A percentile compares a stretch with the other conserved stretches of the same genome.
These are phyloP conservation scores for Drosophila repletoides DNA, from an alignment of 1,140 invertebrate genomes.

Conservation along the genomic window DNA sequence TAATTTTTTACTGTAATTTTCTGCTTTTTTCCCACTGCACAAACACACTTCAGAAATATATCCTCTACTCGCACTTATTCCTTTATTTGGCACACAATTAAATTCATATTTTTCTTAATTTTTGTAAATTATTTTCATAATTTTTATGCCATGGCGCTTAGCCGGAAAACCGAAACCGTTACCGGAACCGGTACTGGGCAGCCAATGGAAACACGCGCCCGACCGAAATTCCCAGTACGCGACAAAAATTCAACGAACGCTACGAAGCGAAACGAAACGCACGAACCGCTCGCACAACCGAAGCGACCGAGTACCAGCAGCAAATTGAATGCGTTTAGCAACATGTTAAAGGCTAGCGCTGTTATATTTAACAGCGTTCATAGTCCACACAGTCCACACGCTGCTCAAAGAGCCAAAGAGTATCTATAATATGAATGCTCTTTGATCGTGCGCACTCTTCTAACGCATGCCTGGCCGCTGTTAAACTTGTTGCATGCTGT, in stretches of 20 bases:
- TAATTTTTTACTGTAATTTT: slow-evolving; percentile 6
- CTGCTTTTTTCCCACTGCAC: slow-evolving; percentile 22
- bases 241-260: slow-evolving; percentile 21
- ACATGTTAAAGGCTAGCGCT: slow-evolving; percentile 1
- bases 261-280: not conserved
- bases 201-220: slow-evolving; percentile 1
- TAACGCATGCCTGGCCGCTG: slow-evolving; percentile 4
- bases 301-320: slow-evolving; percentile 41
- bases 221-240: not conserved
- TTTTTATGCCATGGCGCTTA: slow-evolving; percentile 6
- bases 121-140: not conserved
- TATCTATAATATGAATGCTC: slow-evolving; percentile 20
- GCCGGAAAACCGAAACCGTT: too few species aligned
- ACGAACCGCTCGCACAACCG: slow-evolving; percentile 45
- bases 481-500: slow-evolving; percentile 70
- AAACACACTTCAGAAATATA: slow-evolving; percentile 1
- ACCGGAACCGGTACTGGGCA: slow-evolving; percentile 5
- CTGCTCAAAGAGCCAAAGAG: not conserved
- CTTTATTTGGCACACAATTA: not conserved
- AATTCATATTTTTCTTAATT: not conserved
- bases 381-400: slow-evolving; percentile 21
- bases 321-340: slow-evolving; percentile 34
- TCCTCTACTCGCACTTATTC: slow-evolving; percentile 21
- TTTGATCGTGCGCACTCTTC: not conserved
- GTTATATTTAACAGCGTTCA: slow-evolving; percentile 4